Percentiles rank a stretch among this genome's conserved stretches.
Conservation (phyloP, 2,113 vertebrate genomes). For the Microcebus griseorufus region DNA sequence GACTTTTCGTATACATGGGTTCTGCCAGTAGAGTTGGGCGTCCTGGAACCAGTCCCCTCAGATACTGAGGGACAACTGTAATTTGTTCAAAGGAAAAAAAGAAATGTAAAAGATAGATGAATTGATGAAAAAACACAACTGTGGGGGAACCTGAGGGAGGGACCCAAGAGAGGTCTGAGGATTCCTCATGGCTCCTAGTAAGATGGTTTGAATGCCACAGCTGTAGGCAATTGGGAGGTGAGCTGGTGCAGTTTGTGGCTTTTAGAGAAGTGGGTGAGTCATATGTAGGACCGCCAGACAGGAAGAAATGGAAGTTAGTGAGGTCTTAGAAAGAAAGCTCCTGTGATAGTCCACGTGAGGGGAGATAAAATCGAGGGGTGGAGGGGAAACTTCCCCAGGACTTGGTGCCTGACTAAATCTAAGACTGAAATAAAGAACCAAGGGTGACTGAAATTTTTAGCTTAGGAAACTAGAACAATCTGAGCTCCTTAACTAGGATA, state of each 20-base stretch:
- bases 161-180: background rate
- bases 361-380: background rate
- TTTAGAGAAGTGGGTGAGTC: background rate
- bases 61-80: background rate
- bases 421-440: background rate
- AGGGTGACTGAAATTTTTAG: background rate
- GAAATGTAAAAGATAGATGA: background rate
- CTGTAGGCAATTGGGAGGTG: background rate
- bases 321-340: background rate
- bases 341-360: background rate
- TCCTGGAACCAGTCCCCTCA: background rate
- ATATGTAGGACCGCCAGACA: background rate
- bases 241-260: background rate
- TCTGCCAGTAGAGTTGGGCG: background rate
- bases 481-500: background rate
- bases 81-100: background rate
- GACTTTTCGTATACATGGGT: background rate
- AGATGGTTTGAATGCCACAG: background rate
- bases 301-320: background rate
- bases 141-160: background rate
- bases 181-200: background rate
- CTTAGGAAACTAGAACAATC: background rate
- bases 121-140: background rate
- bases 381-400: background rate
- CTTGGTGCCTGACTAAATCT: background rate